phyloP scores from a whole-genome alignment of 2,113 vertebrate genomes.

The Fulica atra region DNA sequence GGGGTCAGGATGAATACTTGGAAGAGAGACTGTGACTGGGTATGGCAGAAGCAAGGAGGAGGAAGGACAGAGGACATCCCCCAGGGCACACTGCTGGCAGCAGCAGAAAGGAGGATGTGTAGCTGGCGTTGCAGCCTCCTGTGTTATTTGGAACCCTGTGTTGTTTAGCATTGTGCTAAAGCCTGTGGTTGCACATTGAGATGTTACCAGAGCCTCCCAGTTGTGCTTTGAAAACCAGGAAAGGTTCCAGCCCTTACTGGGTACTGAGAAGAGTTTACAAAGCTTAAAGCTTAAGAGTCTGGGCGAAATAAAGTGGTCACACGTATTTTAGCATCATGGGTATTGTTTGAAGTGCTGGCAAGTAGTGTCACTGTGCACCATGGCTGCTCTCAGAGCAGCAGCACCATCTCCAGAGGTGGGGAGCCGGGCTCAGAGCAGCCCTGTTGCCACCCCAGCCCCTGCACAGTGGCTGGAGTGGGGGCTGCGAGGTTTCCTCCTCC shows the following conservation, averaged over 20 bases:
- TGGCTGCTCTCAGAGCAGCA: fast-evolving
- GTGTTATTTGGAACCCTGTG: neutral
- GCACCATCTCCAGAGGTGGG: neutral
- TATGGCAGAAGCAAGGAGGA: neutral
- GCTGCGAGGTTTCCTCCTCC: neutral
- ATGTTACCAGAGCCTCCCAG: neutral
- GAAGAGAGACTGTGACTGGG: neutral
- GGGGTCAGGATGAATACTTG: too few relatives aligned
- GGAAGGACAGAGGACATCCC: neutral
- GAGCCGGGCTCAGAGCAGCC: neutral
- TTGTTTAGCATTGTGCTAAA: neutral
- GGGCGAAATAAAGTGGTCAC: conserved; percentile 15
- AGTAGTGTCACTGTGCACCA: neutral
- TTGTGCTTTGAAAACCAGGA: neutral
- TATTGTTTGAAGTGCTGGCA: neutral
- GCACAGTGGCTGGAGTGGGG: fast-evolving
- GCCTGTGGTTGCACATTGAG: neutral
- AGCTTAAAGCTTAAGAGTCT: neutral
- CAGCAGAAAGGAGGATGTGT: neutral
- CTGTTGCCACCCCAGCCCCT: fast-evolving
- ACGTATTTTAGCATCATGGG: neutral
- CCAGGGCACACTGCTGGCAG: neutral
- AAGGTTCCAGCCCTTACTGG: neutral
- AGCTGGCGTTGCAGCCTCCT: neutral
- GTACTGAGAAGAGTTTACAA: neutral